Evolutionary conservation across 2,888 invertebrate genomes (phyloP).

Genomic region (Pseudococcus jackbeardsleyi): DNA sequence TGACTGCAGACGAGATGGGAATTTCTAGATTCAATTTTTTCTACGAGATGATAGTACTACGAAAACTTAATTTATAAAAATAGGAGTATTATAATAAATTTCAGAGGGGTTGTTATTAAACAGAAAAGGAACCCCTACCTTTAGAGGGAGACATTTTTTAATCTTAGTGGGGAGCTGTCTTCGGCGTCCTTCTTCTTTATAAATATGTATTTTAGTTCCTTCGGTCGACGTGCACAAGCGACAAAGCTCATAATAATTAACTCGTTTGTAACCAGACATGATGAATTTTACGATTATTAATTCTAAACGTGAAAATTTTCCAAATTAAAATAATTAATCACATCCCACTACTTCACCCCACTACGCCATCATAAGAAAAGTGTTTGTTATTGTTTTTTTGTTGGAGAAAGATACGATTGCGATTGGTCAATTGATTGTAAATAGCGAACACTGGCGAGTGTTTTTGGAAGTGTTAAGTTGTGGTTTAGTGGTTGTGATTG

Average conservation of each 20-base stretch:
- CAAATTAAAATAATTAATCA: not conserved
- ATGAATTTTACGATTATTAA: conserved; percentile 37
- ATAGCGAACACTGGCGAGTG: not conserved
- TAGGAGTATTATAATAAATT: not conserved
- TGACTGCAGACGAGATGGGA: not conserved
- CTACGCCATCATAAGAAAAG: not conserved
- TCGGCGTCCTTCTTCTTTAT: conserved; percentile 77
- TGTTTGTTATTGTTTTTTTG: conserved; percentile 19
- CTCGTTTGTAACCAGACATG: conserved; percentile 79
- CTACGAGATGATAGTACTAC: not conserved
- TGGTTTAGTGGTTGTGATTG: no score
- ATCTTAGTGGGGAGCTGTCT: conserved; percentile 78
- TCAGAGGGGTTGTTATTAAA: conserved; percentile 57
- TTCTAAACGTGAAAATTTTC: not conserved
- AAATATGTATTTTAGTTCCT: conserved; percentile 78
- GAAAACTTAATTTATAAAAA: not conserved
- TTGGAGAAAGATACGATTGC: not conserved
- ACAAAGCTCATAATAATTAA: conserved; percentile 80
- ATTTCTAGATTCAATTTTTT: not conserved
- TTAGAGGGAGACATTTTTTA: conserved; percentile 76
- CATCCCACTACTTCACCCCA: conserved; percentile 56
- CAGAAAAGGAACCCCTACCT: conserved; percentile 70
- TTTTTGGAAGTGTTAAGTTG: no score
- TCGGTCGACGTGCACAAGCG: conserved; percentile 79
- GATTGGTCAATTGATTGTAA: not conserved